Conservation (phyloP, 2,888 invertebrate species). For the Patella depressa region DNA sequence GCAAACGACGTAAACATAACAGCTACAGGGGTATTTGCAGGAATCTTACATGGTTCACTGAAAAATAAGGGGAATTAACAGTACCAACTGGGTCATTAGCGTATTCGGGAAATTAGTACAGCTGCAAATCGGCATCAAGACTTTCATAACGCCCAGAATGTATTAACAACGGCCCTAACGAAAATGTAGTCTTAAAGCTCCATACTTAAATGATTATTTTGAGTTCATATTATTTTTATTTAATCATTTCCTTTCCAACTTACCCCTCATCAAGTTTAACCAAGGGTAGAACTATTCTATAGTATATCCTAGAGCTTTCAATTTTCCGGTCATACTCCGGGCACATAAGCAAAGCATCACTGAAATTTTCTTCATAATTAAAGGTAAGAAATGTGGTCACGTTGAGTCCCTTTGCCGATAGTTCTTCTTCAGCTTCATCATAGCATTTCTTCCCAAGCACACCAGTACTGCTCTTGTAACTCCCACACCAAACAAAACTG, state of each 20-base stretch:
- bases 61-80: constrained; percentile 11
- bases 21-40: constrained; percentile 43
- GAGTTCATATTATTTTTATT: too few species aligned
- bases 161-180: too few species aligned
- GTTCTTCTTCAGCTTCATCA: constrained; percentile 44
- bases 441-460: constrained; percentile 39
- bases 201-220: too few species aligned
- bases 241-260: too few species aligned
- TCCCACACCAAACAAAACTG: constrained; percentile 47
- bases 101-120: too few species aligned
- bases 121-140: too few species aligned
- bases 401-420: constrained; percentile 39
- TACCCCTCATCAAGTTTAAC: neutral
- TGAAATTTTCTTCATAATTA: constrained; percentile 53
- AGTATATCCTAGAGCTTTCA: constrained; percentile 48
- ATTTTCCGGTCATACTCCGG: constrained; percentile 51
- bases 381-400: constrained; percentile 45
- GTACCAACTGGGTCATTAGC: too few species aligned
- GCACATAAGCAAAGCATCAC: constrained; percentile 46
- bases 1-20: constrained; percentile 56
- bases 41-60: constrained; percentile 41
- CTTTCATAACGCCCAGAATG: too few species aligned
- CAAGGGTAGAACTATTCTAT: constrained; percentile 48
- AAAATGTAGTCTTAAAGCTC: too few species aligned
- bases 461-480: constrained; percentile 32